Conservation (phyloP, 2,113 vertebrate genomes). For the Saiga tatarica region DNA sequence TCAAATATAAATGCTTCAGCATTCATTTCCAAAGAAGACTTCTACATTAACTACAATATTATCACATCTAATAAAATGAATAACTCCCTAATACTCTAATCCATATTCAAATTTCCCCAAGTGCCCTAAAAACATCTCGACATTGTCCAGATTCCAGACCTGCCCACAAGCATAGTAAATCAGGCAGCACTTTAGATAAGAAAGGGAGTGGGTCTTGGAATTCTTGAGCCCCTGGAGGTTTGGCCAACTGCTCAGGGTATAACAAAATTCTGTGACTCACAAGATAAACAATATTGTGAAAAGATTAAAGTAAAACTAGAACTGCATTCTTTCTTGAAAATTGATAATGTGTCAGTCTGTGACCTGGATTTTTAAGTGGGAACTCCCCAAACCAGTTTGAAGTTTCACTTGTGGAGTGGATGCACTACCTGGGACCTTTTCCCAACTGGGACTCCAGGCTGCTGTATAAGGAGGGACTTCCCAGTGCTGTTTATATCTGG, state of each 20-base stretch:
- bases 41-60: conserved; percentile 1
- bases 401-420: background rate
- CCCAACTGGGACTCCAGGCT: background rate
- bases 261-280: background rate
- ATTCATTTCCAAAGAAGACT: conserved; percentile 9
- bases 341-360: background rate
- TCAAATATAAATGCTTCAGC: conserved; percentile 14
- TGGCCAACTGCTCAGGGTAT: background rate
- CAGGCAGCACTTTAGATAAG: background rate
- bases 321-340: background rate
- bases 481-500: background rate
- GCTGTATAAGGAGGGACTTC: background rate
- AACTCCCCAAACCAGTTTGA: background rate
- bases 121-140: background rate
- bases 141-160: background rate
- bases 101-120: background rate
- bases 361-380: background rate
- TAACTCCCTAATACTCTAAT: background rate
- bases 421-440: background rate
- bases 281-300: background rate
- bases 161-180: background rate
- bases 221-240: background rate
- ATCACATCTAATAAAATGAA: background rate
- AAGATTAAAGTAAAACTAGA: background rate
- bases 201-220: background rate